Percentiles rank a stretch among this genome's conserved stretches.
Conservation (phyloP, 2,888 invertebrate species). For the Erannis defoliaria region DNA sequence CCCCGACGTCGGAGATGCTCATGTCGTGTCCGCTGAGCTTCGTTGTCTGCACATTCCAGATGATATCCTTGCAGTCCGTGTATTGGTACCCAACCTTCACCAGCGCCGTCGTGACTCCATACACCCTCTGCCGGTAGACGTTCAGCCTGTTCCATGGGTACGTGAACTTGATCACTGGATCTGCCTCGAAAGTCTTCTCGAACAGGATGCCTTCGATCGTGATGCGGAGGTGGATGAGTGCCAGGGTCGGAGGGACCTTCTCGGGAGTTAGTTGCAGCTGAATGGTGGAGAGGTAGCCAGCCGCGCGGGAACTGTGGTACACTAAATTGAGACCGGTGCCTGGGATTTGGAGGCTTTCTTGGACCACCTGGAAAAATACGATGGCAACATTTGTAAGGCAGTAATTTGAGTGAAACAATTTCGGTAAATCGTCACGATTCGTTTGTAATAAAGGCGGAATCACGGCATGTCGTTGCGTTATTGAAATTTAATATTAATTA, state of each 20-base stretch:
- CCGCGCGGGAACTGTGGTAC: constrained; percentile 97
- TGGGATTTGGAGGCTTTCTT: constrained; percentile 97
- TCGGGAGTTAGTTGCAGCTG: constrained; percentile 96
- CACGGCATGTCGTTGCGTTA: too few species aligned
- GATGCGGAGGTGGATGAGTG: constrained; percentile 96
- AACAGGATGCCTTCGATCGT: constrained; percentile 98
- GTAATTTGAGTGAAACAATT: too few species aligned
- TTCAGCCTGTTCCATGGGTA: constrained; percentile 99
- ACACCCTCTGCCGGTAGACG: constrained; percentile 98
- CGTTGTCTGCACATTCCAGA: constrained; percentile 98
- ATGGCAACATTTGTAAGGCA: too few species aligned
- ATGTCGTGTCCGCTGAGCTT: constrained; percentile 98
- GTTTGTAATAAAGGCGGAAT: too few species aligned
- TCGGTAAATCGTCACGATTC: too few species aligned
- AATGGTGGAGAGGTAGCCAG: constrained; percentile 97
- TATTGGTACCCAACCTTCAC: constrained; percentile 99
- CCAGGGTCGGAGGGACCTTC: constrained; percentile 91
- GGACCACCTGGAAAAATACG: constrained; percentile 93
- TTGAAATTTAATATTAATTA: too few species aligned
- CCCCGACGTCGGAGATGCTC: constrained; percentile 98
- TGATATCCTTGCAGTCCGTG: constrained; percentile 95
- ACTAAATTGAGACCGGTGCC: constrained; percentile 98
- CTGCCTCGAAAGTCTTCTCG: constrained; percentile 97
- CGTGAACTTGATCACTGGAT: constrained; percentile 98
- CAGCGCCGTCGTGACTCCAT: constrained; percentile 97